phyloP scores from a whole-genome alignment of 1,140 invertebrate species.

The Achatina immaculata region DNA sequence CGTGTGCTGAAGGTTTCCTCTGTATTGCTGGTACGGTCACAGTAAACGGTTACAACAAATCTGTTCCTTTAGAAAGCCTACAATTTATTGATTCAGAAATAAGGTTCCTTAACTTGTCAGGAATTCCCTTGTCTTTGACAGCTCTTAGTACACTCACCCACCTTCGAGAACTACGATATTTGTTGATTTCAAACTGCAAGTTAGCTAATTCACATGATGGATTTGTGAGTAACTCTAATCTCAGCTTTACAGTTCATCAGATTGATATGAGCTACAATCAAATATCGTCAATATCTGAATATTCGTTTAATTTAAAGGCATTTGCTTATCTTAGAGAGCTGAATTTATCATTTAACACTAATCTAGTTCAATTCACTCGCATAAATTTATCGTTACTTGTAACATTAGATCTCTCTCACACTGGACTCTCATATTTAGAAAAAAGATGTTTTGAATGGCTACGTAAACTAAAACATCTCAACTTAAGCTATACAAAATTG shows the following conservation, averaged over 20 bases:
- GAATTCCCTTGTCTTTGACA: neutral
- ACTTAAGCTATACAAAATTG: constrained; percentile 9
- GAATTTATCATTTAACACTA: too few relatives aligned
- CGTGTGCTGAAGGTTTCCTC: neutral
- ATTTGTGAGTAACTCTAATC: neutral
- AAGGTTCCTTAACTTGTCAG: neutral
- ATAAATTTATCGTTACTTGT: neutral
- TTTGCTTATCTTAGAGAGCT: neutral
- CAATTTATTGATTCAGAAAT: neutral
- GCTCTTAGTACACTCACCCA: too few relatives aligned
- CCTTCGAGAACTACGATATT: neutral
- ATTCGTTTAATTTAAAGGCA: neutral
- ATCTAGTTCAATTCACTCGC: neutral
- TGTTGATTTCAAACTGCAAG: neutral
- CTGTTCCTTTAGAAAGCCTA: neutral
- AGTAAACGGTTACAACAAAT: neutral
- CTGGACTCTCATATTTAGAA: neutral
- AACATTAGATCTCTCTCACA: neutral
- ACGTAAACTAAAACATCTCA: constrained; percentile 8
- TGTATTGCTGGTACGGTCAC: neutral
- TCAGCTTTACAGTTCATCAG: neutral
- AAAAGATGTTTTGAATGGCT: neutral
- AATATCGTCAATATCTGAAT: neutral
- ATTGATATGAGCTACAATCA: neutral
- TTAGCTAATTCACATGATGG: neutral